Conservation (phyloP, 2,888 invertebrate species). For the Mythimna lalbum region DNA sequence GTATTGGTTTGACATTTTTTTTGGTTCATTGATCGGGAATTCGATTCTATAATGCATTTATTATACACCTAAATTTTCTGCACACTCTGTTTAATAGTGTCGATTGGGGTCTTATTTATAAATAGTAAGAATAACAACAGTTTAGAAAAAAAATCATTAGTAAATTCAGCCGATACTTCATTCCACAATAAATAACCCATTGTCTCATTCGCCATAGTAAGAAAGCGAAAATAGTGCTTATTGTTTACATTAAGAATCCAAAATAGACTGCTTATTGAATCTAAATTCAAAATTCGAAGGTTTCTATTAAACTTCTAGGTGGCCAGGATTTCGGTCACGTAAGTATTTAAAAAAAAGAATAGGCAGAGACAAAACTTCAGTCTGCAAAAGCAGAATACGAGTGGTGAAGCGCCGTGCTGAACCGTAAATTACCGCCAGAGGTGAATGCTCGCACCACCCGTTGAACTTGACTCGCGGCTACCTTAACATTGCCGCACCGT, state of each 20-base stretch:
- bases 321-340: background rate
- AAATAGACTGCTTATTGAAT: background rate
- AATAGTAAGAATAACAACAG: too few relatives aligned
- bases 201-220: too few relatives aligned
- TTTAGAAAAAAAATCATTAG: too few relatives aligned
- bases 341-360: slow-evolving; percentile 13
- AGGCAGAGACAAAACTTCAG: slow-evolving; percentile 29
- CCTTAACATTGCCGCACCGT: slow-evolving; percentile 77
- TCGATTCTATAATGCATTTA: too few relatives aligned
- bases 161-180: too few relatives aligned
- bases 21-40: background rate
- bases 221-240: background rate
- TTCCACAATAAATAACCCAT: too few relatives aligned
- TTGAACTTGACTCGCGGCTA: slow-evolving; percentile 85
- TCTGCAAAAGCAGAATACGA: slow-evolving; percentile 45
- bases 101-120: too few relatives aligned
- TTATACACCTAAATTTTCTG: too few relatives aligned
- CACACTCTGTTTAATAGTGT: background rate
- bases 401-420: slow-evolving; percentile 66
- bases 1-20: background rate
- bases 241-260: background rate
- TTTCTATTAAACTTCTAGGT: background rate
- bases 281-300: background rate
- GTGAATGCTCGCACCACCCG: slow-evolving; percentile 79
- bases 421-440: slow-evolving; percentile 77